Percentiles rank a stretch among this genome's conserved stretches.
These are phyloP conservation scores for Meteorus sp. DNA, from an alignment of 1,140 invertebrate genomes.

Conservation along the genomic window DNA sequence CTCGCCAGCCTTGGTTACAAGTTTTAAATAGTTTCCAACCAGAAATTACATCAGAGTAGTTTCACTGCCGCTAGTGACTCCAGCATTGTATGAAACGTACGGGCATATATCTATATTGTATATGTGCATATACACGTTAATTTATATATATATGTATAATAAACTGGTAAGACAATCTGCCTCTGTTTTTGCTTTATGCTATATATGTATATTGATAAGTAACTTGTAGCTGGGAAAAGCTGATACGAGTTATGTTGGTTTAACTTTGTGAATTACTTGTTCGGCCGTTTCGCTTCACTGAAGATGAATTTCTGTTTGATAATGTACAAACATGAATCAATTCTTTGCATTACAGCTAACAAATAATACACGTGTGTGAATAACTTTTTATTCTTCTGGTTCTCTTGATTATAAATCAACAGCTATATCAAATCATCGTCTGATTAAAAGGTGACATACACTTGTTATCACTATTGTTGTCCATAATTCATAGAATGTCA, in stretches of 20 bases:
- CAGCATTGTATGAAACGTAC: too few relatives aligned
- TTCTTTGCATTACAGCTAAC: too few relatives aligned
- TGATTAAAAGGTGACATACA: neutral
- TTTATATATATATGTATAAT: too few relatives aligned
- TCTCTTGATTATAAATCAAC: neutral
- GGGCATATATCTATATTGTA: neutral
- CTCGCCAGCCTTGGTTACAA: slow-evolving; percentile 23
- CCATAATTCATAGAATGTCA: neutral
- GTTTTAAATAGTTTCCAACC: slow-evolving; percentile 32
- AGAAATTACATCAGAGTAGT: slow-evolving; percentile 31
- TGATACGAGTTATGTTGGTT: slow-evolving; percentile 4
- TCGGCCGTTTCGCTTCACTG: slow-evolving; percentile 11
- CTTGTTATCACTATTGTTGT: neutral
- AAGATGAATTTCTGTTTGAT: too few relatives aligned
- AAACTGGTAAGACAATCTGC: neutral
- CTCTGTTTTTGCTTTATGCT: slow-evolving; percentile 1
- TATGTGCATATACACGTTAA: neutral
- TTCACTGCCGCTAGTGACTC: slow-evolving; percentile 7
- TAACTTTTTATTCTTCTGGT: neutral
- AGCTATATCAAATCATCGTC: neutral
- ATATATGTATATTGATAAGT: too few relatives aligned
- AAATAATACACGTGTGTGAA: too few relatives aligned
- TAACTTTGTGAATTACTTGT: slow-evolving; percentile 22
- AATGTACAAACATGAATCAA: too few relatives aligned
- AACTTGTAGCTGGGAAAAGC: slow-evolving; percentile 13